Evolutionary conservation across 1,140 invertebrate genomes (phyloP).

Genomic region (Caenorhabditis brenneri): DNA sequence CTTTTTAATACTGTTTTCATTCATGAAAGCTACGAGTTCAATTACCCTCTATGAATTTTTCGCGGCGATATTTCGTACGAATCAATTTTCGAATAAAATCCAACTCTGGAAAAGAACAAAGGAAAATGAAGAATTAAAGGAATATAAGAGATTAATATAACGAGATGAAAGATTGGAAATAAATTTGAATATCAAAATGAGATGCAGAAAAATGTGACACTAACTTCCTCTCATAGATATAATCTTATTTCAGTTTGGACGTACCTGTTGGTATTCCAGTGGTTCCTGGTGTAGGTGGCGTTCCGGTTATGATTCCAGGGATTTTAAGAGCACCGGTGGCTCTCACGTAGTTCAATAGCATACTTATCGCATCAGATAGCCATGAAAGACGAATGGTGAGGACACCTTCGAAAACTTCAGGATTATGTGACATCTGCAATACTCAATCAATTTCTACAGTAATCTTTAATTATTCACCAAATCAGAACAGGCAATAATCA

Average conservation of each 20-base stretch:
- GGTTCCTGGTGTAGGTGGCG: constrained; percentile 23
- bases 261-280: constrained; percentile 43
- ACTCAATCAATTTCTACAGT: not conserved
- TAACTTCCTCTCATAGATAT: no score
- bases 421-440: constrained; percentile 89
- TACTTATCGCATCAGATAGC: constrained; percentile 65
- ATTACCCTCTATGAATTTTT: constrained; percentile 40
- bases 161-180: no score
- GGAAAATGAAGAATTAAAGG: not conserved
- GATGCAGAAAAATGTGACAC: no score
- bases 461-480: constrained; percentile 77
- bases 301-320: not conserved
- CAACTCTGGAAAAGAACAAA: constrained; percentile 33
- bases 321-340: not conserved
- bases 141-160: not conserved
- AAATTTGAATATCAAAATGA: no score
- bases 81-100: constrained; percentile 51
- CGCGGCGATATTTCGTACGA: constrained; percentile 65
- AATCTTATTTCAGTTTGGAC: no score
- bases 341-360: constrained; percentile 61
- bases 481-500: constrained; percentile 82
- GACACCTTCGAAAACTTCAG: constrained; percentile 73
- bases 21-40: constrained; percentile 1
- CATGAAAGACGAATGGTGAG: constrained; percentile 66
- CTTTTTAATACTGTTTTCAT: not conserved